Conservation (phyloP, 2,797 vertebrate species). For the Crossoptilon crossoptilon region DNA sequence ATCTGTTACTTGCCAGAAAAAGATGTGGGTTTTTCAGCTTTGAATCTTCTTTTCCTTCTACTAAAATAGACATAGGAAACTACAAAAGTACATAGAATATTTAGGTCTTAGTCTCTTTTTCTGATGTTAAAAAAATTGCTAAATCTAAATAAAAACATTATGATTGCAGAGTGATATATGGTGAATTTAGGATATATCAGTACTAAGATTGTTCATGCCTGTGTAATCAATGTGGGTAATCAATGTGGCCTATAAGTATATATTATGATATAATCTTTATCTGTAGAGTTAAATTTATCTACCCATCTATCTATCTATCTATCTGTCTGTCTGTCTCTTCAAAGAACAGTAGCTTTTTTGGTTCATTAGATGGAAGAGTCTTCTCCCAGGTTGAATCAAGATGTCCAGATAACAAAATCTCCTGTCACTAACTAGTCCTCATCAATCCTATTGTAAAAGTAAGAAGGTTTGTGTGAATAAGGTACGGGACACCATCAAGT, state of each 20-base stretch:
- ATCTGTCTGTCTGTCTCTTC: too few species aligned
- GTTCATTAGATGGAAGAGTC: background rate
- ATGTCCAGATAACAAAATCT: background rate
- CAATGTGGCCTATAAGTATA: background rate
- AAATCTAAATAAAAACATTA: background rate
- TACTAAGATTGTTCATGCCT: background rate
- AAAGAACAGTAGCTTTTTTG: background rate
- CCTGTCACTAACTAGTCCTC: background rate
- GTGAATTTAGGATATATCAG: background rate
- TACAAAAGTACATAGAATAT: background rate
- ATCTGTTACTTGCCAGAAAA: background rate
- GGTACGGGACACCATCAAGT: background rate
- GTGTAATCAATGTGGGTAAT: background rate
- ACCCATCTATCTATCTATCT: too few species aligned
- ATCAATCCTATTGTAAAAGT: background rate
- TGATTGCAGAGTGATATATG: background rate
- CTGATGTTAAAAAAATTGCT: background rate
- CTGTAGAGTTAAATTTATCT: background rate
- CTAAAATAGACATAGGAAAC: background rate
- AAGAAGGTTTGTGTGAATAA: background rate
- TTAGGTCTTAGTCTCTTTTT: background rate
- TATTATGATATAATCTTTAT: background rate
- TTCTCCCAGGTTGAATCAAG: background rate
- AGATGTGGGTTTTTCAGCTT: background rate
- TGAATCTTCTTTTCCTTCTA: background rate